A percentile compares a stretch with the other conserved stretches of the same genome.
phyloP scores from a whole-genome alignment of 2,888 invertebrate species.

The Melieria picta region DNA sequence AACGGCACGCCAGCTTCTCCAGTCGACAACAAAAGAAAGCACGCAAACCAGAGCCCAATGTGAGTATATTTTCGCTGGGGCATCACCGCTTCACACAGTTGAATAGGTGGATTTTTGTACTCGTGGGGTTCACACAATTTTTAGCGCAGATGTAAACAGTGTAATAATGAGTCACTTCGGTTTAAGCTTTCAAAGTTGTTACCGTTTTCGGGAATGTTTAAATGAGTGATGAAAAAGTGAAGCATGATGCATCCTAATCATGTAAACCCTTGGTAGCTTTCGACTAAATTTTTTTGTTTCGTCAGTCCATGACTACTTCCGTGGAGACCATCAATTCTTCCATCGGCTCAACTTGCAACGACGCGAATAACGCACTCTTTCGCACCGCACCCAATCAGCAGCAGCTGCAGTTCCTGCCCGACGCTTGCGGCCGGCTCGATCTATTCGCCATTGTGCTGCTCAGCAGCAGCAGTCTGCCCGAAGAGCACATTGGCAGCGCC shows the following conservation, averaged over 20 bases:
- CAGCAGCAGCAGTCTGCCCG: constrained; percentile 51
- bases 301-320: constrained; percentile 51
- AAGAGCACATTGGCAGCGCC: constrained; percentile 45
- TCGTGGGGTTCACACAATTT: too few species aligned
- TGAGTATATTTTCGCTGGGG: background rate
- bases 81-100: too few species aligned
- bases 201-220: too few species aligned
- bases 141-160: too few species aligned
- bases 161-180: too few species aligned
- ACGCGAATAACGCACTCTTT: constrained; percentile 42
- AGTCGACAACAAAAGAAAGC: constrained; percentile 38
- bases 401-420: constrained; percentile 48
- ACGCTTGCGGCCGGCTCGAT: constrained; percentile 49
- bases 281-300: background rate
- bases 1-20: constrained; percentile 44
- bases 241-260: too few species aligned
- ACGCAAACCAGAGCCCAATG: constrained; percentile 21
- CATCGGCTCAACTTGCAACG: constrained; percentile 56
- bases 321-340: constrained; percentile 59
- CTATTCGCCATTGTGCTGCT: constrained; percentile 62
- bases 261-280: too few species aligned
- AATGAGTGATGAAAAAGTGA: too few species aligned
- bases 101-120: too few species aligned
- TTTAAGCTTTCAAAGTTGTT: too few species aligned
- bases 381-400: constrained; percentile 37